These are phyloP conservation scores for Gallinago jamesoni DNA, from an alignment of 2,113 vertebrate genomes.

Conservation along the genomic window DNA sequence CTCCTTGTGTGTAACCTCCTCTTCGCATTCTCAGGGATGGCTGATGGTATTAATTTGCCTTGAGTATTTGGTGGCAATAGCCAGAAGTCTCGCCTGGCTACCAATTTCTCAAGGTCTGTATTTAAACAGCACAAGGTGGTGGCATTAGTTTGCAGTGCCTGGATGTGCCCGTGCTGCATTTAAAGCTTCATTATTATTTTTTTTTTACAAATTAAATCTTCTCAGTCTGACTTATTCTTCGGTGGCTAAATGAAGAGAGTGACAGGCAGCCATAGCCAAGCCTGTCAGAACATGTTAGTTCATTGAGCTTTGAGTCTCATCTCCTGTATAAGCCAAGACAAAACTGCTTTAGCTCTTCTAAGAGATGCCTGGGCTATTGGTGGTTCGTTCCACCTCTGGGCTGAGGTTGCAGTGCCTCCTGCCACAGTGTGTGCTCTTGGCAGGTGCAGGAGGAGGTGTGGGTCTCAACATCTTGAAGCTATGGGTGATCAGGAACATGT, in stretches of 20 bases:
- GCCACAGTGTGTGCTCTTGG: accelerated
- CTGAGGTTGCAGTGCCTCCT: background rate
- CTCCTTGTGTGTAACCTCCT: background rate
- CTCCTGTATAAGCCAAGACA: background rate
- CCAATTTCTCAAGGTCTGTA: background rate
- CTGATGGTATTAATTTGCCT: background rate
- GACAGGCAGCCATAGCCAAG: background rate
- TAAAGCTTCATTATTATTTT: background rate
- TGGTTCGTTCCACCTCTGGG: background rate
- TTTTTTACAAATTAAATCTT: background rate
- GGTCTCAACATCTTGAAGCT: background rate
- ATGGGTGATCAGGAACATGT: background rate
- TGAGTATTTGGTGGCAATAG: background rate
- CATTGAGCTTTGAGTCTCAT: background rate
- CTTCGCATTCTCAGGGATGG: background rate
- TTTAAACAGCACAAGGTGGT: background rate
- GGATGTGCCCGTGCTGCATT: accelerated
- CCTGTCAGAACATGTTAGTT: accelerated
- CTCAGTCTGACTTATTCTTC: background rate
- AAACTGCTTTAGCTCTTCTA: background rate
- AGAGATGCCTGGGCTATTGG: background rate
- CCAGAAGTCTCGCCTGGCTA: background rate
- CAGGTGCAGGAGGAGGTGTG: background rate
- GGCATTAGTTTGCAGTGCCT: background rate
- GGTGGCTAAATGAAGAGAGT: background rate